Percentiles rank a stretch among this genome's conserved stretches.
Evolutionary conservation across 2,888 invertebrate species (phyloP).

Genomic region (Altica lythri): DNA sequence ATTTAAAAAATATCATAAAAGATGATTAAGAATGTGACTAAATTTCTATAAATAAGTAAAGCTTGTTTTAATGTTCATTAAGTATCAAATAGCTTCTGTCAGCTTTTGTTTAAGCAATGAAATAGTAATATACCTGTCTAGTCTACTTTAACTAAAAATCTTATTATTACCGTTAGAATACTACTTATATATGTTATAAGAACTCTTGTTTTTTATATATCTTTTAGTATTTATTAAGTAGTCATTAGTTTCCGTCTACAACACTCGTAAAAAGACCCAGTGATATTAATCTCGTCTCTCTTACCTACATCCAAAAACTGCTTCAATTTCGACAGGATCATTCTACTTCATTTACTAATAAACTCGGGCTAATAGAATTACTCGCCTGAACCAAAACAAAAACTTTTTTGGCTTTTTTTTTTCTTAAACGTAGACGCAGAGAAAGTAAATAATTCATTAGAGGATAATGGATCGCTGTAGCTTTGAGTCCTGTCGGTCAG

Average conservation of each 20-base stretch:
- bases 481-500: constrained; percentile 40
- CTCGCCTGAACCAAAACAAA: constrained; percentile 16
- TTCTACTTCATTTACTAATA: constrained; percentile 25
- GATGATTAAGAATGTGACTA: too few species aligned
- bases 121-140: too few species aligned
- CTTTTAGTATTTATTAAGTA: neutral
- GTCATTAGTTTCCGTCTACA: constrained; percentile 9
- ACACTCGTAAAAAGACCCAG: constrained; percentile 1
- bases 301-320: constrained; percentile 4
- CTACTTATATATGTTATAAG: too few species aligned
- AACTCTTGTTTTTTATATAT: too few species aligned
- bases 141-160: too few species aligned
- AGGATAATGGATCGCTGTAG: constrained; percentile 44
- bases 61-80: too few species aligned
- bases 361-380: constrained; percentile 25
- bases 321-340: constrained; percentile 19
- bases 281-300: constrained; percentile 11
- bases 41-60: too few species aligned
- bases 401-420: constrained; percentile 21
- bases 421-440: constrained; percentile 6
- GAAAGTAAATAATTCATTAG: constrained; percentile 42
- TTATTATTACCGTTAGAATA: too few species aligned
- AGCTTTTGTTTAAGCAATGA: too few species aligned
- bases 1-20: too few species aligned
- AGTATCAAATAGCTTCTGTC: too few species aligned